Conservation (phyloP, 2,888 invertebrate genomes). For the Crossocerus cetratus region DNA sequence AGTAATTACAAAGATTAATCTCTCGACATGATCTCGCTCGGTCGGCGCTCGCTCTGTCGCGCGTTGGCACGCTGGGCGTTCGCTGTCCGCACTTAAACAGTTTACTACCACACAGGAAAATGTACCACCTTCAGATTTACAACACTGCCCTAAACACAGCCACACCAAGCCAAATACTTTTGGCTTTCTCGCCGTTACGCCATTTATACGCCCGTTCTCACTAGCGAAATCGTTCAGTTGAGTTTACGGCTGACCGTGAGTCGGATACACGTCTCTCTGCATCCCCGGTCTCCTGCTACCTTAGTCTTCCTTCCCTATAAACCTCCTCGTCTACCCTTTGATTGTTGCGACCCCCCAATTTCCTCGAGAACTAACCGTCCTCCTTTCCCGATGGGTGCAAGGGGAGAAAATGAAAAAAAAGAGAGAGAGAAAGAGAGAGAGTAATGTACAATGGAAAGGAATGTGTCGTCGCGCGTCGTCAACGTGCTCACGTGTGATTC, state of each 20-base stretch:
- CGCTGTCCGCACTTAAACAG: slow-evolving; percentile 57
- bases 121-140: slow-evolving; percentile 66
- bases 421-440: no score
- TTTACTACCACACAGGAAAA: slow-evolving; percentile 61
- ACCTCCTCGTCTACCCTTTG: slow-evolving; percentile 5
- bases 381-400: no score
- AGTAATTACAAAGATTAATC: slow-evolving; percentile 7
- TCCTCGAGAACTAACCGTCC: no score
- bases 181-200: slow-evolving; percentile 75
- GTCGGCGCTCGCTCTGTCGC: neutral
- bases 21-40: neutral
- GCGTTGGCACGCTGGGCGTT: slow-evolving; percentile 60
- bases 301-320: slow-evolving; percentile 5
- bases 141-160: slow-evolving; percentile 79
- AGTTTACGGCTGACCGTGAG: slow-evolving; percentile 47
- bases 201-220: slow-evolving; percentile 47
- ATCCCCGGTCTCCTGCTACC: slow-evolving; percentile 8
- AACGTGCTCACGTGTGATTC: no score
- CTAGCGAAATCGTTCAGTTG: slow-evolving; percentile 56
- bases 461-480: no score
- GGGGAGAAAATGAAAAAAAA: no score
- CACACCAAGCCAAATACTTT: slow-evolving; percentile 81
- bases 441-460: no score
- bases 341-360: no score
- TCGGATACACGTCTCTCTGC: slow-evolving; percentile 14